Evolutionary conservation across 2,113 vertebrate species (phyloP).

Genomic region (Onychostoma macrolepis): DNA sequence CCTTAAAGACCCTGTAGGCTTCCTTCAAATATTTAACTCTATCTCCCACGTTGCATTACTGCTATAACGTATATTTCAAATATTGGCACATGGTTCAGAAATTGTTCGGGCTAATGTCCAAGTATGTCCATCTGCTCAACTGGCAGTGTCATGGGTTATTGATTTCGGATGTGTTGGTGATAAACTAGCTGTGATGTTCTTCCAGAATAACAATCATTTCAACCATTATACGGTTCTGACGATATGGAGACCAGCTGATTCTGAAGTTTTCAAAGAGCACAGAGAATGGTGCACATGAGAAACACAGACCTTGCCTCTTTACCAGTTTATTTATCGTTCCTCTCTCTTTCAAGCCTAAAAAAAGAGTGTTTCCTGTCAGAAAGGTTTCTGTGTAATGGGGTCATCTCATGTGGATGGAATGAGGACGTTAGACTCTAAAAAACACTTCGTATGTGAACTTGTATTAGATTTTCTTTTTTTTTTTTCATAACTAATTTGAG

Average conservation of each 20-base stretch:
- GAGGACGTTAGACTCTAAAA: background rate
- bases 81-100: background rate
- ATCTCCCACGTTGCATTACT: background rate
- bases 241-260: constrained; percentile 41
- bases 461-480: no score
- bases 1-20: no score
- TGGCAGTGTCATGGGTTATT: background rate
- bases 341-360: constrained; percentile 9
- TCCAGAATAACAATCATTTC: constrained; percentile 37
- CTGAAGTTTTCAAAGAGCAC: constrained; percentile 37
- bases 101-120: background rate
- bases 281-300: background rate
- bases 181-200: constrained; percentile 38
- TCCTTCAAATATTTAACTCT: background rate
- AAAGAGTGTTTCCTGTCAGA: constrained; percentile 13
- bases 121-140: constrained; percentile 16
- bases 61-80: constrained; percentile 20
- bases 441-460: background rate
- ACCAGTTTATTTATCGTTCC: constrained; percentile 11
- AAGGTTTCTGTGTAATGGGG: constrained; percentile 3
- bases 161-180: constrained; percentile 26
- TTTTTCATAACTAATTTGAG: background rate
- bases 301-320: background rate
- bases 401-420: background rate
- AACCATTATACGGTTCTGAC: constrained; percentile 4